These are phyloP conservation scores for Escarpia spicata DNA, from an alignment of 2,888 invertebrate species.

Conservation along the genomic window DNA sequence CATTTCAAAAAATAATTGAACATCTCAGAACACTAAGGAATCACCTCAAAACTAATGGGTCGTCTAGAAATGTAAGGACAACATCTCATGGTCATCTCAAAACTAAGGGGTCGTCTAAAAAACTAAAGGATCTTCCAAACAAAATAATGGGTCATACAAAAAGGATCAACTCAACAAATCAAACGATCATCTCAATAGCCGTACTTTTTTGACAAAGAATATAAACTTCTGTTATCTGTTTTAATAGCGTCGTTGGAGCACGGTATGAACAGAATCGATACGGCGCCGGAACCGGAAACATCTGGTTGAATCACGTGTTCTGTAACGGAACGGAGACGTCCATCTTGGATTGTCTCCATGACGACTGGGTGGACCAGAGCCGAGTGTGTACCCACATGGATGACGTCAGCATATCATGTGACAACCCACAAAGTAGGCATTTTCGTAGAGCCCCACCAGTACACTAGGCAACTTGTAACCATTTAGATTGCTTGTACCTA, in stretches of 20 bases:
- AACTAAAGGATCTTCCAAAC: too few relatives aligned
- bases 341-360: conserved; percentile 16
- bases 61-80: too few relatives aligned
- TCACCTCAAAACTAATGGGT: too few relatives aligned
- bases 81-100: too few relatives aligned
- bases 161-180: too few relatives aligned
- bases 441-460: neutral
- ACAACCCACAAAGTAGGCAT: conserved; percentile 10
- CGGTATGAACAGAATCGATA: neutral
- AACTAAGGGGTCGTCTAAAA: too few relatives aligned
- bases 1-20: too few relatives aligned
- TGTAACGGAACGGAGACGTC: conserved; percentile 1
- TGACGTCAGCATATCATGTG: conserved; percentile 26
- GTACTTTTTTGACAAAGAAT: neutral
- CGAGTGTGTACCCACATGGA: neutral
- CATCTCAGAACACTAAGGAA: too few relatives aligned
- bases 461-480: neutral
- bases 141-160: too few relatives aligned
- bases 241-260: neutral
- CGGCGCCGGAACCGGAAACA: conserved; percentile 5
- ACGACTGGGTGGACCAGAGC: neutral
- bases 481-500: neutral
- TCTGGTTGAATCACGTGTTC: neutral
- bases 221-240: neutral
- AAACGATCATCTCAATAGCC: neutral